phyloP scores from a whole-genome alignment of 2,797 vertebrate species.

The Heterohyrax brucei region DNA sequence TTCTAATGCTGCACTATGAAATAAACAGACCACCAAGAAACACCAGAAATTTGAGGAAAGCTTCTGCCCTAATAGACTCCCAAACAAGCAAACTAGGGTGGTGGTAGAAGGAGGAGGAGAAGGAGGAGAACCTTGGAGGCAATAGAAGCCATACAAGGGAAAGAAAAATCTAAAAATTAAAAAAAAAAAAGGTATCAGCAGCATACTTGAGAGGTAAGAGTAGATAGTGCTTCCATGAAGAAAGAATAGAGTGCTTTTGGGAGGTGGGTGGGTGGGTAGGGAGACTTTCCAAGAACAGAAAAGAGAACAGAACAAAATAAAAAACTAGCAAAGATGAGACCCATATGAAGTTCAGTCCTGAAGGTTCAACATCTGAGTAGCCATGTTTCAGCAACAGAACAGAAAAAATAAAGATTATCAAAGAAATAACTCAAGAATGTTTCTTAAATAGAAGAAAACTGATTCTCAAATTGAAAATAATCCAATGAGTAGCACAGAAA shows the following conservation, averaged over 20 bases:
- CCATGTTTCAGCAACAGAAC: background rate
- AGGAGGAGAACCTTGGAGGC: background rate
- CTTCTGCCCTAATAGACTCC: background rate
- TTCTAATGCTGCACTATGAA: background rate
- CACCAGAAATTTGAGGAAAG: background rate
- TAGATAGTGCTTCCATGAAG: background rate
- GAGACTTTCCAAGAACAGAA: background rate
- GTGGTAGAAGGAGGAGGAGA: background rate
- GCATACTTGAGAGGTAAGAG: background rate
- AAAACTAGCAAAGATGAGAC: background rate
- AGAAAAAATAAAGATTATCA: slow-evolving; percentile 17
- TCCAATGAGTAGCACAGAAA: background rate
- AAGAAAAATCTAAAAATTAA: background rate
- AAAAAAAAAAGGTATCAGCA: background rate
- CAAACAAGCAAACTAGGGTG: background rate
- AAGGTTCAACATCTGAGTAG: background rate
- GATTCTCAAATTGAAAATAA: slow-evolving; percentile 24
- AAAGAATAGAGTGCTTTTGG: slow-evolving; percentile 41
- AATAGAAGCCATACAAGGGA: slow-evolving; percentile 5
- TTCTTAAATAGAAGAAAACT: slow-evolving; percentile 11
- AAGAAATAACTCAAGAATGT: slow-evolving; percentile 15
- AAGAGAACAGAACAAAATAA: background rate
- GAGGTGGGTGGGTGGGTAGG: too few species aligned
- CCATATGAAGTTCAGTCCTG: background rate
- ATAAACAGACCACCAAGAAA: background rate